These are phyloP conservation scores for Myopa tessellatipennis DNA, from an alignment of 2,888 invertebrate genomes.

Conservation along the genomic window DNA sequence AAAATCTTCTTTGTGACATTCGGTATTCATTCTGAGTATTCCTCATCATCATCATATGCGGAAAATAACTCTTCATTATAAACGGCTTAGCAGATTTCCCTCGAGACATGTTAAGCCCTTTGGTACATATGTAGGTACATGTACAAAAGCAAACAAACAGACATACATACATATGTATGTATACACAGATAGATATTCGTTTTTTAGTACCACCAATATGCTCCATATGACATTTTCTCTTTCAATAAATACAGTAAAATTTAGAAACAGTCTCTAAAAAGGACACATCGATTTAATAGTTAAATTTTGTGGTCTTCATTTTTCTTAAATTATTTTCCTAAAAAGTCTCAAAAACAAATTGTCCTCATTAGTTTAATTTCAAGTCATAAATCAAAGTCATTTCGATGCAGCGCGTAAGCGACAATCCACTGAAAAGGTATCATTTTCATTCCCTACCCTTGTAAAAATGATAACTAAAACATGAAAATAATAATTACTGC, in stretches of 20 bases:
- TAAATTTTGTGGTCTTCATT: too few relatives aligned
- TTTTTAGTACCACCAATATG: neutral
- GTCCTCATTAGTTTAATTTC: neutral
- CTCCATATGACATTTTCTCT: conserved; percentile 22
- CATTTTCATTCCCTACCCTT: conserved; percentile 52
- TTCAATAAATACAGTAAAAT: neutral
- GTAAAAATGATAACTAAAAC: conserved; percentile 54
- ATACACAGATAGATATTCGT: too few relatives aligned
- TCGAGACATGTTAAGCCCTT: conserved; percentile 56
- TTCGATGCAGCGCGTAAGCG: neutral
- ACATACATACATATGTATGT: neutral
- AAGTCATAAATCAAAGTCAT: conserved; percentile 1
- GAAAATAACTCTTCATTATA: conserved; percentile 63
- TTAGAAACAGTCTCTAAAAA: neutral
- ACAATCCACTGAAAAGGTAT: conserved; percentile 31
- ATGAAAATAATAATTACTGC: conserved; percentile 59
- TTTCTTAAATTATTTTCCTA: neutral
- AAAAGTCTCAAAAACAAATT: conserved; percentile 5
- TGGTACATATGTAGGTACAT: conserved; percentile 39
- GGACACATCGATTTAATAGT: too few relatives aligned
- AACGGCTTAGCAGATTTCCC: conserved; percentile 68
- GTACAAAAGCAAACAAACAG: too few relatives aligned
- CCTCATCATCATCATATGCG: conserved; percentile 46
- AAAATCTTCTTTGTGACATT: neutral
- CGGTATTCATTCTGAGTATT: neutral